Evolutionary conservation across 30 jellyfish, hydroid and myxozoan genomes (phyloP), one percentile per base, ranked within the genome.

Genomic region (Turritopsis dohrnii): DNA sequence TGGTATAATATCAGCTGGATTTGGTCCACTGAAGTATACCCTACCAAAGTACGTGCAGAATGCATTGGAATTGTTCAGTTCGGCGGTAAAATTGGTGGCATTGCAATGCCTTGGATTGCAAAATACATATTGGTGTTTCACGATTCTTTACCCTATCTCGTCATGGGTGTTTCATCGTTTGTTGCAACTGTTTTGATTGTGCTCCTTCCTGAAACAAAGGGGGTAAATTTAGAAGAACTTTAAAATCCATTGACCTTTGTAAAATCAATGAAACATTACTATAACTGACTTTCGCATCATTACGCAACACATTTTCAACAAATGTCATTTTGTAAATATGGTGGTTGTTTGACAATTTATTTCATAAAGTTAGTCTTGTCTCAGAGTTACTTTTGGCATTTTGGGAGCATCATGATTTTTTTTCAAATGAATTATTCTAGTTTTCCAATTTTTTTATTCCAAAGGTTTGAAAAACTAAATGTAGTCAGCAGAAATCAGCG

Each of bases 51-150:
- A 17, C 76, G 76, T 8, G 28, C 76, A 17, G 76, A 3, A 17
- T 7, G 29, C 18, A 9, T 66, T 22, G 76, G 76, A 3, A 22
- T 66, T 5, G 29, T 66, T 7, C 29, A 22, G 8, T n/a, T 25
- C 29, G 28, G 76, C 17, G 29, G 28, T 3, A n/a, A 66, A 9
- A 66, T 66, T 66, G 76, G 76, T n/a, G 76, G 29, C 4, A 25
- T 25, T 8, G 29, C 29, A n/a, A 25, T 25, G 29, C 76, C 76
- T n/a, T 66, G 76, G 76, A 25, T 66, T 66, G 76, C 76, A 22
- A 66, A 66, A 17, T 22, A 25, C 17, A 3, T 66, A 25, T 66
- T 25, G 76, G 29, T n/a, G 9, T 1, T 66, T 66, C 29, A n/a
- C 29, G 29, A n/a, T 17, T 25, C 28, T n/a, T 17, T 66, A 17